Base-by-base conservation (phyloP, 1,140 invertebrate genomes). In the Mycetomoellerius zeteki region DNA sequence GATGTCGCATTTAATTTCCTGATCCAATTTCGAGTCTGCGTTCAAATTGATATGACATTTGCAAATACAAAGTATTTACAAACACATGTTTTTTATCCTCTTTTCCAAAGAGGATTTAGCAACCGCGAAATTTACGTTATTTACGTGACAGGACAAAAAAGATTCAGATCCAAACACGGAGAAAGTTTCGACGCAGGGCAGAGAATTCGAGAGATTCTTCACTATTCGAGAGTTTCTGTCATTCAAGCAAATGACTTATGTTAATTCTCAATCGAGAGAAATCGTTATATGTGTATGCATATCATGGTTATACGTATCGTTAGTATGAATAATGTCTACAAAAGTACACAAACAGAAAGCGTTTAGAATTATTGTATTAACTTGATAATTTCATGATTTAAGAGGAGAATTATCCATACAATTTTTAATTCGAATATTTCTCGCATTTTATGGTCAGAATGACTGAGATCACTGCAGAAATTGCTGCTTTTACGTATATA, bases 261-360 rank as follows among this genome's bases (percentile, higher is more conserved):
- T 21, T 37, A 14, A n/a, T 21, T 62, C 7, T 37, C 33, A 37
- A 7, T 37, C 33, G 6, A 37, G 43, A 54, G 27, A 73, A 73
- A 24, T 60, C 27, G 16, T 33, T 21, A 33, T 24, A 54, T n/a
- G 10, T 54, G 16, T 56, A 50, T 54, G 16, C 21, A 50, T 50
- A 50, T 50, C 37, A 50, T 50, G 16, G 37, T 43, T 47, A 50
- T 16, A 50, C 16, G 8, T 21, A 56, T 21, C 8, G 54, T 56
- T 21, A 21, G 6, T 60, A 50, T 75, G 50, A 54, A 73, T n/a
- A 37, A 16, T 37, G 6, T 43, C 19, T 27, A 30, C 10, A 30
- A 21, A 84, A 84, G 54, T 73, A 27, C 80, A 33, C 60, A 73
- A 72, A 24, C 43, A 58, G 54, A 60, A 73, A 72, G 24, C 52